Evolutionary conservation across 2,888 invertebrate species (phyloP).

Genomic region (Drepana falcataria): DNA sequence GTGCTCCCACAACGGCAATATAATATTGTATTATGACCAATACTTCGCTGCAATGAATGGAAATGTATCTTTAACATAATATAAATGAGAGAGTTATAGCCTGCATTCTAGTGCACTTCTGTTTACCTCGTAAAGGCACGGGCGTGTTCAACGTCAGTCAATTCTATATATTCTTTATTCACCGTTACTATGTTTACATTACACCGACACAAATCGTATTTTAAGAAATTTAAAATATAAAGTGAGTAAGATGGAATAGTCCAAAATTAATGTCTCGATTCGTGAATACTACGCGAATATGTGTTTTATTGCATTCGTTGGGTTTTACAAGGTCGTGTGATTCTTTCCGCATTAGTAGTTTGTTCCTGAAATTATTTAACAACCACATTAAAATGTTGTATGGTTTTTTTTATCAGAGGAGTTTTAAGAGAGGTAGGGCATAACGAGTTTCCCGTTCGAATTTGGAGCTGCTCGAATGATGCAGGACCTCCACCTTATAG

Average conservation of each 20-base stretch:
- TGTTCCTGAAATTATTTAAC: neutral
- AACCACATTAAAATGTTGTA: neutral
- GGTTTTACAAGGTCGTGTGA: neutral
- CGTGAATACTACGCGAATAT: neutral
- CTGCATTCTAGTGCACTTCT: conserved; percentile 6
- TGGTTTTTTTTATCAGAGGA: neutral
- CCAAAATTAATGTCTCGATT: neutral
- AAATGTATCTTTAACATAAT: conserved; percentile 3
- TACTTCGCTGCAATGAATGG: conserved; percentile 7
- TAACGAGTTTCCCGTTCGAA: too few relatives aligned
- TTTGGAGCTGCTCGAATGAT: too few relatives aligned
- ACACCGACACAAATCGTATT: neutral
- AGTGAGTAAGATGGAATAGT: neutral
- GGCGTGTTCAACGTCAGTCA: conserved; percentile 1
- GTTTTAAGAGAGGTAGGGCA: neutral
- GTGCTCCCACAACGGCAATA: neutral
- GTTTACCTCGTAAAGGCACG: conserved; percentile 4
- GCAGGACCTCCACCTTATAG: too few relatives aligned
- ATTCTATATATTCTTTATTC: neutral
- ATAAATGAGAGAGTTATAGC: conserved; percentile 6
- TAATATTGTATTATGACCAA: conserved; percentile 10
- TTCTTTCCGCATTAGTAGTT: neutral
- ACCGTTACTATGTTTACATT: neutral
- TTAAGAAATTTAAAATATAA: neutral
- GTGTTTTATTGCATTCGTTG: neutral